A percentile compares a stretch with the other conserved stretches of the same genome.
phyloP scores from a whole-genome alignment of 2,888 invertebrate species.

The Athrips mouffetella region DNA sequence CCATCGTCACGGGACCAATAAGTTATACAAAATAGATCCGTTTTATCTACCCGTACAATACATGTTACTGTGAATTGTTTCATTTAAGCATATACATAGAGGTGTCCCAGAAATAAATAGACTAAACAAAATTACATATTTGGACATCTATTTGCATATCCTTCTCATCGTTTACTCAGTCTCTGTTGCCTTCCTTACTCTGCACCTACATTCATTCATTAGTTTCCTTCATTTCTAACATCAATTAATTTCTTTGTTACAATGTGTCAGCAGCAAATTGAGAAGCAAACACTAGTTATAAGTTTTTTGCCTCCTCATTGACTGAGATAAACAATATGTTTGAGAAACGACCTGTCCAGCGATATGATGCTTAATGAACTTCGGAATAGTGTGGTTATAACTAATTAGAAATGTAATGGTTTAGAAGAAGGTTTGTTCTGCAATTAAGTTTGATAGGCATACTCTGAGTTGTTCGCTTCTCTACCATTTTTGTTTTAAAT shows the following conservation, averaged over 20 bases:
- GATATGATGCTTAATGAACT: slow-evolving; percentile 64
- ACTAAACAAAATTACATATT: no score
- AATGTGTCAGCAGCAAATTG: slow-evolving; percentile 72
- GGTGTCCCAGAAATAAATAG: no score
- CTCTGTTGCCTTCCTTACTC: slow-evolving; percentile 36
- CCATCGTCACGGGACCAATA: no score
- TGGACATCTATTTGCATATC: no score
- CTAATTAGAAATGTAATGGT: slow-evolving; percentile 58
- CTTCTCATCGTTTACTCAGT: no score
- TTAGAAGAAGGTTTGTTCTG: slow-evolving; percentile 28
- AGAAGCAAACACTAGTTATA: slow-evolving; percentile 72
- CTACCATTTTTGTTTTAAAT: no score
- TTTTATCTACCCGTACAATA: no score
- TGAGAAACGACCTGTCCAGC: slow-evolving; percentile 63
- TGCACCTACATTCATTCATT: slow-evolving; percentile 52
- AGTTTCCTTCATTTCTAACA: slow-evolving; percentile 67
- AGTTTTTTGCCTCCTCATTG: slow-evolving; percentile 42
- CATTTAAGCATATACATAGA: no score
- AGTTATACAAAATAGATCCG: no score
- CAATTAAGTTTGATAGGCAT: no score
- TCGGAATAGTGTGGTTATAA: slow-evolving; percentile 54
- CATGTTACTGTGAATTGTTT: no score
- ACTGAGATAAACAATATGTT: slow-evolving; percentile 57
- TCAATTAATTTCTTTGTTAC: slow-evolving; percentile 77
- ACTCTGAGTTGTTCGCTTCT: no score